Conservation (phyloP, 2,113 vertebrate genomes). For the Phyllostomus hastatus region DNA sequence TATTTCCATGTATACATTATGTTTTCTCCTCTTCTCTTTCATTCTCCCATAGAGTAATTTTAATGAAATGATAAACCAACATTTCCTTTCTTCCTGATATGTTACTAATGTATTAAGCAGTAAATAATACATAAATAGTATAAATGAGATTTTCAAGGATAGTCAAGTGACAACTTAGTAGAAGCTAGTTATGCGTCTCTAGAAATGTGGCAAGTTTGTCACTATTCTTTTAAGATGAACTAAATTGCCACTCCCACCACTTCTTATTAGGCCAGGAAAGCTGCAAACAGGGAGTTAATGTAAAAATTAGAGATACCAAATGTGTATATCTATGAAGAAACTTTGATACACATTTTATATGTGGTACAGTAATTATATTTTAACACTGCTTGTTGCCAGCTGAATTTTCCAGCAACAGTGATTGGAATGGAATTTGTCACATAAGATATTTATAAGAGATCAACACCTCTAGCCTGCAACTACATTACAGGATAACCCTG, state of each 20-base stretch:
- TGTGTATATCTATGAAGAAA: background rate
- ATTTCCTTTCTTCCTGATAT: background rate
- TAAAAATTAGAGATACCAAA: background rate
- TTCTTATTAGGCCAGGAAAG: background rate
- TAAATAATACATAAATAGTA: background rate
- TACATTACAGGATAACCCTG: background rate
- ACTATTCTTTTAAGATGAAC: background rate
- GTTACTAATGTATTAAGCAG: background rate
- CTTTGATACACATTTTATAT: background rate
- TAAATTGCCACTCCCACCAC: background rate
- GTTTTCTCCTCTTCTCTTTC: background rate
- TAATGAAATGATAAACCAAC: background rate
- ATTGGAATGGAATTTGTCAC: background rate
- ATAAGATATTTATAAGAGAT: background rate
- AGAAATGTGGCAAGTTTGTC: background rate
- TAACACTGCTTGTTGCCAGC: background rate
- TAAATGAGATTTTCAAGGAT: background rate
- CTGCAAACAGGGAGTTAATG: background rate
- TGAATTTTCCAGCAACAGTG: background rate
- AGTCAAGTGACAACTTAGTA: background rate
- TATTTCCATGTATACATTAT: background rate
- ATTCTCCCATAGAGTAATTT: background rate
- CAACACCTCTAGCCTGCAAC: background rate
- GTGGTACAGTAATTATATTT: background rate
- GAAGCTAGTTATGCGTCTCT: background rate